Base-by-base conservation (phyloP, 2,797 vertebrate species). In the Propithecus deckenii region DNA sequence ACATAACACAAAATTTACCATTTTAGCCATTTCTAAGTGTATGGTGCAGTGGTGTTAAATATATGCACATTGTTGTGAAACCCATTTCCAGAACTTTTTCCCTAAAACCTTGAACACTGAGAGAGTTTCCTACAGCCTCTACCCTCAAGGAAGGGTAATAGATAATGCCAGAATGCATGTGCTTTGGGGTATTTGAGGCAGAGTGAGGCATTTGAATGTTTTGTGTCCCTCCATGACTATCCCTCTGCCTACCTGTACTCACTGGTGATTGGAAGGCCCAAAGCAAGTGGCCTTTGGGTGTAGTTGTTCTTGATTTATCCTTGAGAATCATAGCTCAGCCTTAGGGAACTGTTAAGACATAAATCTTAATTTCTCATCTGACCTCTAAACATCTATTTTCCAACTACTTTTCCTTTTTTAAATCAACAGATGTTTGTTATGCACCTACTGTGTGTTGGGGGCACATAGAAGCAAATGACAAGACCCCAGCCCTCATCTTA, bases 81-180 rank as follows among this genome's bases (percentile, higher is more conserved):
- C 1, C 48, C 11, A 35, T 90, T 35, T 78, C 38, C 15, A 41
- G 67, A 80, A 65, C 2, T 55, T 79, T 86, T 81, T 96, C 93
- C 72, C 85, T 25, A n/a, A 71, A 98, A 59, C 18, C 14, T 10
- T 59, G 48, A 3, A 32, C 25, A 69, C 7, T 4, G n/a, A 74
- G 57, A 15, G 11, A 52, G 12, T 20, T 10, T 79, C 30, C 28
- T 35, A 35, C 23, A 38, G 59, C 25, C 41, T 89, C 30, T 25
- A 25, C 13, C 6, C 20, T 90, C 38, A 50, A 78, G 63, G 30
- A 0, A 97, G 83, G 72, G 25, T 98, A 18, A 97, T 95, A 80
- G 96, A 94, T 98, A 98, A 75, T 69, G 71, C 84, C 17, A 52
- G 91, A 97, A 98, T 97, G 97, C 97, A 97, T 95, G 96, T 93